Evolutionary conservation across 2,797 vertebrate species (phyloP).

Genomic region (Tokudaia tokunoshimensis): DNA sequence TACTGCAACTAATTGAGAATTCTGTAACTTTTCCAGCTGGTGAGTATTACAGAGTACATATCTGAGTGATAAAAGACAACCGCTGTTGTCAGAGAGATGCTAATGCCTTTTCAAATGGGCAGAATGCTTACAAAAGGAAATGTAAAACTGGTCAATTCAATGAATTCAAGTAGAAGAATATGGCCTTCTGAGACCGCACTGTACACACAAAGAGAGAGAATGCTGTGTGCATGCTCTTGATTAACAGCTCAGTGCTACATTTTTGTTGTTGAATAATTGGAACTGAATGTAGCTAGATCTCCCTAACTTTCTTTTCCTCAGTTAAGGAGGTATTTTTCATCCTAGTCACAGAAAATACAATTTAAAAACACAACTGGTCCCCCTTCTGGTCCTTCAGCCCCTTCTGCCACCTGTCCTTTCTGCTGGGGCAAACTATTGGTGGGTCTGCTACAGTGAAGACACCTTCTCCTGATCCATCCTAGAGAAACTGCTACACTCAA

Average conservation of each 20-base stretch:
- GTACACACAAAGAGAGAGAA: constrained; percentile 58
- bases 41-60: constrained; percentile 18
- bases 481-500: too few species aligned
- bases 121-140: constrained; percentile 79
- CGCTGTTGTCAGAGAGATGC: constrained; percentile 53
- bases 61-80: constrained; percentile 67
- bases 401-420: too few species aligned
- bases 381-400: too few species aligned
- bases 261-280: constrained; percentile 65
- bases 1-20: constrained; percentile 59
- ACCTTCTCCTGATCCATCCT: too few species aligned
- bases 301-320: constrained; percentile 47
- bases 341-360: neutral
- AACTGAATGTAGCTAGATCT: constrained; percentile 57
- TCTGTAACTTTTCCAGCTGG: constrained; percentile 66
- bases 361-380: too few species aligned
- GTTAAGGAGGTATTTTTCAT: neutral
- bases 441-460: too few species aligned
- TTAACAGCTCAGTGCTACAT: constrained; percentile 74
- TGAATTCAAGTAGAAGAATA: neutral
- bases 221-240: constrained; percentile 65
- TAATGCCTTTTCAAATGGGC: constrained; percentile 76
- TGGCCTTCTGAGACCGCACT: constrained; percentile 10
- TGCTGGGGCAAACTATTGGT: too few species aligned
- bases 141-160: constrained; percentile 77